Percentiles rank a stretch among this genome's conserved stretches.
These are phyloP conservation scores for Kuschelorhynchus macadamiae DNA, from an alignment of 2,888 invertebrate species.

Conservation along the genomic window DNA sequence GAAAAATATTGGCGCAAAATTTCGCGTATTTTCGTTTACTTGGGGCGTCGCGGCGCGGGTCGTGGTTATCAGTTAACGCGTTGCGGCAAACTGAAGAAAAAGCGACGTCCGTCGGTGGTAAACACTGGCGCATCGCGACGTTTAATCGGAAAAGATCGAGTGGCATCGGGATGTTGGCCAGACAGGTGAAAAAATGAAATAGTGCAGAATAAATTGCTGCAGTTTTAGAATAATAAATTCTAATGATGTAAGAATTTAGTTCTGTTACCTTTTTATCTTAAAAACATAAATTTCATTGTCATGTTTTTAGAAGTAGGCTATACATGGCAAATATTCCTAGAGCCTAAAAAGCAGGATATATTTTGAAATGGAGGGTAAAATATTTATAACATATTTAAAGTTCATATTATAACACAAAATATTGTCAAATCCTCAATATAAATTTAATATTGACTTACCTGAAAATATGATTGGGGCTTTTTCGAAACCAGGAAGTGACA, in stretches of 20 bases:
- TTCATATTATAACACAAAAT: no score
- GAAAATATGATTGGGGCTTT: no score
- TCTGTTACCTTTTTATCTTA: no score
- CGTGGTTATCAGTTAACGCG: constrained; percentile 55
- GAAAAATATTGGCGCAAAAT: constrained; percentile 26
- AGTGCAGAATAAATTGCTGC: constrained; percentile 38
- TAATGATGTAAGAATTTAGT: not conserved
- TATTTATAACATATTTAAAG: no score
- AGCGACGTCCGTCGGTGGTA: constrained; percentile 66
- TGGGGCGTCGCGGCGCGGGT: constrained; percentile 35
- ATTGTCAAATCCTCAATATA: no score
- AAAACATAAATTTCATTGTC: no score
- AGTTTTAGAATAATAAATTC: constrained; percentile 15
- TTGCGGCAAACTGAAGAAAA: constrained; percentile 66
- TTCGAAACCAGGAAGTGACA: no score
- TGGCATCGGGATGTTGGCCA: constrained; percentile 35
- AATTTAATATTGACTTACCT: no score
- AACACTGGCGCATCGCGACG: constrained; percentile 67
- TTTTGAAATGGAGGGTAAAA: no score
- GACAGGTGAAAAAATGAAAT: constrained; percentile 44
- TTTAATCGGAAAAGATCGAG: constrained; percentile 49
- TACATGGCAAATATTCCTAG: no score
- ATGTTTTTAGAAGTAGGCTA: no score
- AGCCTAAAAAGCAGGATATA: no score
- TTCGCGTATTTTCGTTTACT: constrained; percentile 28